Base-by-base conservation (phyloP, 2,888 invertebrate species). In the Pycnomerus fuliginosus region DNA sequence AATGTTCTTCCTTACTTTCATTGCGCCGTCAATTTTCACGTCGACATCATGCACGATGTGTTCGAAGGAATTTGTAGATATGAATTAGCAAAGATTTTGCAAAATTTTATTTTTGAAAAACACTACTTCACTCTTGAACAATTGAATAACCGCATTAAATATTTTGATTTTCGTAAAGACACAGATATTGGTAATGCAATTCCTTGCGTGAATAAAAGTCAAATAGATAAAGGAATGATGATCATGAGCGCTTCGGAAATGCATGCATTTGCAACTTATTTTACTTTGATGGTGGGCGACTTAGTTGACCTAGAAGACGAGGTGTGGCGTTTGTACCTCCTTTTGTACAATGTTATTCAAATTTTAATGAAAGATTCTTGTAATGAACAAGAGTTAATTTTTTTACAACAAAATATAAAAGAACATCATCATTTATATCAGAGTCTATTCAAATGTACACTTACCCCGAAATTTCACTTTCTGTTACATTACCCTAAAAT, bases 401-500 rank as follows among this genome's bases (percentile, higher is more conserved):
- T 10, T 25, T 10, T 25, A 10, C 11, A 4, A 4, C 4, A 10
- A 10, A 4, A 3, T 10, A 25, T 25, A 10, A 3, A 10, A 10
- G 25, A 25, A 12, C 25, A 25, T 10, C 4, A 25, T 25, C 4
- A 25, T 4, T 10, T 25, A 3, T 25, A 25, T 20, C 20, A 20
- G 8, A 8, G 5, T 20, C 20, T 20, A 7, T 20, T 20, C 8
- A 20, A 20, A 7, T 5, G 5, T 20, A 25, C 8, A 8, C 11
- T 25, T 10, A 25, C 25, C 3, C 25, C 25, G 3, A 25, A 25
- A 25, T 25, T 25, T 25, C 25, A 25, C 7, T 25, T 25, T 25
- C 10, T 25, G 4, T 7, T 10, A 25, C 25, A 25, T 10, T 25
- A 25, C 25, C 11, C 25, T 12, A 25, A 12, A 25, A 10, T 10